Conservation (phyloP, 2,888 invertebrate genomes). For the Hypselothyrea guttata region DNA sequence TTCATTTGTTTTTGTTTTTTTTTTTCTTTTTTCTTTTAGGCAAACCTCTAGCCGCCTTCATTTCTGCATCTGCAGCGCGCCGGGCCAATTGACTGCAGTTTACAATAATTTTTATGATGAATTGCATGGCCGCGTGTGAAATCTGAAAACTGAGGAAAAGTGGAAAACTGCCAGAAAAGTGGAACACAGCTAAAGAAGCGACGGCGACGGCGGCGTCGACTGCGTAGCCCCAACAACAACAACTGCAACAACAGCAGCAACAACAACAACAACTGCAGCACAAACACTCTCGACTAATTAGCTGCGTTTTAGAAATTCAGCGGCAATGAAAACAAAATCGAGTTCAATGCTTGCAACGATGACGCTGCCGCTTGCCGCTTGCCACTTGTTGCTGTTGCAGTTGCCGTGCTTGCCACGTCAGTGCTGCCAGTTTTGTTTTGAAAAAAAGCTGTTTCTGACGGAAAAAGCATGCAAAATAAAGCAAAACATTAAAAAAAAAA, state of each 20-base stretch:
- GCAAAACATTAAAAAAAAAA: no score
- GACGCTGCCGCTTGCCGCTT: constrained; percentile 41
- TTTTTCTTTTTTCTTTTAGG: constrained; percentile 39
- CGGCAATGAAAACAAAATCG: constrained; percentile 78
- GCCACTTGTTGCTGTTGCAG: constrained; percentile 28
- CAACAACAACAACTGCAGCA: constrained; percentile 34
- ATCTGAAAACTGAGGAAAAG: constrained; percentile 71
- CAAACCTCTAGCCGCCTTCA: constrained; percentile 43
- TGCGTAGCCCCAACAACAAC: constrained; percentile 41
- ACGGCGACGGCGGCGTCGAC: constrained; percentile 37
- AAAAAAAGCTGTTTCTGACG: no score
- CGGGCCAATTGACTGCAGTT: constrained; percentile 66
- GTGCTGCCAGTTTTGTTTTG: constrained; percentile 4
- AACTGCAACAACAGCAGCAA: constrained; percentile 29
- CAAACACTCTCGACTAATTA: constrained; percentile 77
- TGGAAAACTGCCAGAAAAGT: constrained; percentile 77
- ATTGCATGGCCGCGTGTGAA: constrained; percentile 77
- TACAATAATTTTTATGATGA: constrained; percentile 76
- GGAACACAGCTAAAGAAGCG: constrained; percentile 71
- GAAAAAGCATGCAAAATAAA: no score
- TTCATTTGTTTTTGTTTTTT: constrained; percentile 42
- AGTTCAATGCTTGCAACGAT: constrained; percentile 75
- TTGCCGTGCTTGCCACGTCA: constrained; percentile 20
- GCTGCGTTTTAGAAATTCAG: constrained; percentile 78
- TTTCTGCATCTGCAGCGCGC: background rate